Evolutionary conservation across 2,113 vertebrate species (phyloP).

Genomic region (Sciurus niger): DNA sequence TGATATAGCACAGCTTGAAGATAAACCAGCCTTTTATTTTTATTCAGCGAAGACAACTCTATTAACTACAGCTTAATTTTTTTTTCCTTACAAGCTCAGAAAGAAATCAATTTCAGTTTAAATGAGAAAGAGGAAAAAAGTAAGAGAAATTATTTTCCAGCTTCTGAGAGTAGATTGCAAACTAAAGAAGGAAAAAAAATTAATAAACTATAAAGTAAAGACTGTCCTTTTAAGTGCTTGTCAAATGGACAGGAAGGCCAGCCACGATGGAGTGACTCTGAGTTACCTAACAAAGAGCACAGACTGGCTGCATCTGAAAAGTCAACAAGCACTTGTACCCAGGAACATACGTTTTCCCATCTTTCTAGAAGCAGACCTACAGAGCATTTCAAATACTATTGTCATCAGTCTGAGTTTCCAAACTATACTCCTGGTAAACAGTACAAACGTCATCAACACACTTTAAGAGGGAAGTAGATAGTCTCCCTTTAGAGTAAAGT

Average conservation of each 20-base stretch:
- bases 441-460: constrained; percentile 60
- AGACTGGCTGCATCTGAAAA: constrained; percentile 68
- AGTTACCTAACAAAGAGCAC: constrained; percentile 60
- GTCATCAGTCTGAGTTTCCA: constrained; percentile 59
- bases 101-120: constrained; percentile 78
- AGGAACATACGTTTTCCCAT: constrained; percentile 67
- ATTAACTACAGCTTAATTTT: constrained; percentile 71
- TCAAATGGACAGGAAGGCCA: constrained; percentile 64
- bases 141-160: constrained; percentile 73
- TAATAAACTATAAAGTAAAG: constrained; percentile 78
- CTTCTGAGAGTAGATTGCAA: constrained; percentile 65
- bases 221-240: constrained; percentile 67
- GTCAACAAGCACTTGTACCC: constrained; percentile 80
- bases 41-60: constrained; percentile 73
- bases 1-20: constrained; percentile 50
- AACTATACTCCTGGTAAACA: constrained; percentile 46
- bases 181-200: constrained; percentile 67
- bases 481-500: constrained; percentile 10
- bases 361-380: constrained; percentile 54
- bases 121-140: constrained; percentile 44
- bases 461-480: background rate
- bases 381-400: constrained; percentile 66
- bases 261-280: background rate
- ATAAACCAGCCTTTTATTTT: constrained; percentile 76
- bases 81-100: constrained; percentile 45